phyloP scores from a whole-genome alignment of 2,888 invertebrate species.

The Pachliopta kotzebuea region DNA sequence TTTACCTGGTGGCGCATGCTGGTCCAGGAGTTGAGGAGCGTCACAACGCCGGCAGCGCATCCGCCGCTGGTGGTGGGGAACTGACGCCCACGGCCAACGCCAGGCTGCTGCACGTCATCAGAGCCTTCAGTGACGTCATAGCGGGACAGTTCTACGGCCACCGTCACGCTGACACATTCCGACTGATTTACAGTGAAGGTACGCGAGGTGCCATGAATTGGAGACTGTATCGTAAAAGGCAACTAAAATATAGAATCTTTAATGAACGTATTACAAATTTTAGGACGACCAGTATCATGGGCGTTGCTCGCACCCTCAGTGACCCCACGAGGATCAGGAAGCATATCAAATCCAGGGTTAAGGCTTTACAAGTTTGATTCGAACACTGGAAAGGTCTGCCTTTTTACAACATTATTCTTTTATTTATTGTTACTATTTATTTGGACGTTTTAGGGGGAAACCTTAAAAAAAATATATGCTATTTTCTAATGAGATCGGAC shows the following conservation, averaged over 20 bases:
- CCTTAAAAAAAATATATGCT: too few species aligned
- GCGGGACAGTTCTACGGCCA: slow-evolving; percentile 96
- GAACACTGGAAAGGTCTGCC: slow-evolving; percentile 88
- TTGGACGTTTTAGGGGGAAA: too few species aligned
- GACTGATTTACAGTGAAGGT: slow-evolving; percentile 88
- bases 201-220: background rate
- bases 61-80: slow-evolving; percentile 78
- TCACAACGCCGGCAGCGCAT: slow-evolving; percentile 84
- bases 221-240: too few species aligned
- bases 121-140: slow-evolving; percentile 90
- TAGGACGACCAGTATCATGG: slow-evolving; percentile 92
- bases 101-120: slow-evolving; percentile 86
- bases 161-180: slow-evolving; percentile 94
- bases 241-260: background rate
- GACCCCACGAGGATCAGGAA: slow-evolving; percentile 91
- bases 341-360: slow-evolving; percentile 93
- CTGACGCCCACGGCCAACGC: slow-evolving; percentile 86
- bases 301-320: slow-evolving; percentile 94
- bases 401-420: too few species aligned
- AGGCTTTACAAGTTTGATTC: slow-evolving; percentile 95
- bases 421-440: too few species aligned
- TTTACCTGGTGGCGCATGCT: slow-evolving; percentile 94
- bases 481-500: too few species aligned
- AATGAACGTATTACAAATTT: slow-evolving; percentile 31
- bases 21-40: slow-evolving; percentile 94